A percentile compares a stretch with the other conserved stretches of the same genome.
Evolutionary conservation across 2,113 vertebrate species (phyloP).

Genomic region (Gila orcuttii): DNA sequence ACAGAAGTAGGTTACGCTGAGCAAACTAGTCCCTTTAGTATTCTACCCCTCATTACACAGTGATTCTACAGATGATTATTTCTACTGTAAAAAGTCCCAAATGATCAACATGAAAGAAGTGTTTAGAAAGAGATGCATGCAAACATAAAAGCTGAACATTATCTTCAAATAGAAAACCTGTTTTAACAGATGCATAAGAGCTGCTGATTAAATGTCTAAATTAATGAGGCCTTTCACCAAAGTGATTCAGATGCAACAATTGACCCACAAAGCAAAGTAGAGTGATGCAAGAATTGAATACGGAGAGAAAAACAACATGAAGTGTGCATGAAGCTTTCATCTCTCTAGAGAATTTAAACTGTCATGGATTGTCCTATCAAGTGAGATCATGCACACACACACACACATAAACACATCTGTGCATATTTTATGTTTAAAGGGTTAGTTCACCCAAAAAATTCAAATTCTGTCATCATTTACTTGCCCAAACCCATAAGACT

Average conservation of each 20-base stretch:
- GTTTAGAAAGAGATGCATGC: slow-evolving; percentile 1
- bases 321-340: slow-evolving; percentile 33
- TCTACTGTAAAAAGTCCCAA: slow-evolving; percentile 33
- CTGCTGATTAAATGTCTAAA: not conserved
- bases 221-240: slow-evolving; percentile 22
- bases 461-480: not conserved
- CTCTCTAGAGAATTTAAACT: slow-evolving; percentile 35
- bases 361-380: slow-evolving; percentile 17
- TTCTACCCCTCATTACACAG: slow-evolving; percentile 10
- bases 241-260: slow-evolving; percentile 39
- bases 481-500: not conserved
- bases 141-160: not conserved
- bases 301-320: slow-evolving; percentile 38
- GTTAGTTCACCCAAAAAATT: not conserved
- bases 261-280: slow-evolving; percentile 30
- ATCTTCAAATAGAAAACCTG: slow-evolving; percentile 22
- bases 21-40: slow-evolving; percentile 22
- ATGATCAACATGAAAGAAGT: slow-evolving; percentile 31
- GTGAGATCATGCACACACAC: slow-evolving; percentile 28
- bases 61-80: slow-evolving; percentile 24
- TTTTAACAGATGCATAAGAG: not conserved
- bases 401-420: slow-evolving; percentile 32
- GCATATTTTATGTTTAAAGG: not conserved
- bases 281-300: slow-evolving; percentile 50
- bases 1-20: slow-evolving; percentile 36